Conservation (phyloP, 2,888 invertebrate species). For the Hipparchia sbordonii region DNA sequence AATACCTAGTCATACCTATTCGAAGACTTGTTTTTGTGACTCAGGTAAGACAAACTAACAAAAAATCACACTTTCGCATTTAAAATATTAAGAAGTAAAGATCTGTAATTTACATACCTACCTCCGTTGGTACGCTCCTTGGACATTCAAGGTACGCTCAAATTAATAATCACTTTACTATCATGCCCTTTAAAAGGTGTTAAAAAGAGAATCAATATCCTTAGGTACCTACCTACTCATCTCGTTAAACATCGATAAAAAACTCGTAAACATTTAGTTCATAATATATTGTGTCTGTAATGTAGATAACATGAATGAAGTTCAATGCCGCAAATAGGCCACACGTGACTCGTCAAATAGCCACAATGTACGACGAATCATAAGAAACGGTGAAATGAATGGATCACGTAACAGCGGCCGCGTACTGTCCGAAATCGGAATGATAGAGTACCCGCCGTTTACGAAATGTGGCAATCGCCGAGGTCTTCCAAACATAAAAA, state of each 20-base stretch:
- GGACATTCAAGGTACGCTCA: too few relatives aligned
- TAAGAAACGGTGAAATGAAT: constrained; percentile 42
- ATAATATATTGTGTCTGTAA: neutral
- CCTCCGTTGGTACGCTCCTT: too few relatives aligned
- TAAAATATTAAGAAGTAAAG: too few relatives aligned
- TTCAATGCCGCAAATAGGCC: constrained; percentile 33
- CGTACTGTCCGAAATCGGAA: neutral
- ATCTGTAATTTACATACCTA: too few relatives aligned
- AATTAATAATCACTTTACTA: neutral
- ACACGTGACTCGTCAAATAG: constrained; percentile 17
- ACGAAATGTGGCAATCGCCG: constrained; percentile 9
- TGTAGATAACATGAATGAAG: constrained; percentile 24
- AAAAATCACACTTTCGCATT: neutral
- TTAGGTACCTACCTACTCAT: neutral
- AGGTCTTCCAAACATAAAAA: constrained; percentile 6
- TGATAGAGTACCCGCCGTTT: constrained; percentile 9
- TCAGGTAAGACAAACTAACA: neutral
- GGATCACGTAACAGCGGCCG: constrained; percentile 39
- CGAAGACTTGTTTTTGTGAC: neutral
- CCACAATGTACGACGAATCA: constrained; percentile 8
- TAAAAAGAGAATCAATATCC: neutral
- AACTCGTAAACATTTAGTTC: neutral
- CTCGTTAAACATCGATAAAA: neutral
- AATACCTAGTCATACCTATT: neutral
- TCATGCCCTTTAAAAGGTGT: neutral